phyloP scores from a whole-genome alignment of 2,113 vertebrate species.

The Odontophorus gujanensis region DNA sequence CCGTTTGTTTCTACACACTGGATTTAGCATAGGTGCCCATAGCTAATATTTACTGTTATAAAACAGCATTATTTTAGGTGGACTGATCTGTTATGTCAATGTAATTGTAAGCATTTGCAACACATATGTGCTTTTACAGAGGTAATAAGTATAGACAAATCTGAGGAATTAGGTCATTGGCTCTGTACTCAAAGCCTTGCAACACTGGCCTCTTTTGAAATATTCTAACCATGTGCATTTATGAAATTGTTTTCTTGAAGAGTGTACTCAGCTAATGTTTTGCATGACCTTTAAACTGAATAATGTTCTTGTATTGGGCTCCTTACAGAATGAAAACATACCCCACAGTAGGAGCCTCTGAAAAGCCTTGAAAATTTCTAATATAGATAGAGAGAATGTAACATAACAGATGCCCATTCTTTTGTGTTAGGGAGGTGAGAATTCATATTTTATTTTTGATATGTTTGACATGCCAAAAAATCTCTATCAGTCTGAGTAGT shows the following conservation, averaged over 20 bases:
- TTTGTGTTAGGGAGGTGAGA: slow-evolving; percentile 24
- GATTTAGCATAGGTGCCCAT: neutral
- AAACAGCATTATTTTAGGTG: neutral
- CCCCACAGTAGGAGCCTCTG: neutral
- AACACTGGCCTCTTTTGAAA: neutral
- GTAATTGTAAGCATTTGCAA: neutral
- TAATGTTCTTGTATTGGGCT: slow-evolving; percentile 11
- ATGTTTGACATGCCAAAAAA: neutral
- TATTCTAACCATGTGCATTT: neutral
- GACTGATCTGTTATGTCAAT: neutral
- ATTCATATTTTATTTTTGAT: slow-evolving; percentile 31
- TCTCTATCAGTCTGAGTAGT: neutral
- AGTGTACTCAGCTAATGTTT: neutral
- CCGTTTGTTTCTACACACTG: neutral
- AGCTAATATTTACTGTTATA: neutral
- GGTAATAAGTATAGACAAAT: neutral
- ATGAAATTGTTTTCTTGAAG: slow-evolving; percentile 34
- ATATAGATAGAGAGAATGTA: neutral
- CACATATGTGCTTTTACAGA: neutral
- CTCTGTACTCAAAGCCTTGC: neutral
- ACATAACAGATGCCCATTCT: slow-evolving; percentile 1
- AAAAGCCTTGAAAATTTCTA: neutral
- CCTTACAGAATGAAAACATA: slow-evolving; percentile 26
- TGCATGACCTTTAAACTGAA: slow-evolving; percentile 33
- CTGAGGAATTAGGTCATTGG: neutral